Conservation (phyloP, 1,140 invertebrate species). For the Meloidogyne hapla region DNA sequence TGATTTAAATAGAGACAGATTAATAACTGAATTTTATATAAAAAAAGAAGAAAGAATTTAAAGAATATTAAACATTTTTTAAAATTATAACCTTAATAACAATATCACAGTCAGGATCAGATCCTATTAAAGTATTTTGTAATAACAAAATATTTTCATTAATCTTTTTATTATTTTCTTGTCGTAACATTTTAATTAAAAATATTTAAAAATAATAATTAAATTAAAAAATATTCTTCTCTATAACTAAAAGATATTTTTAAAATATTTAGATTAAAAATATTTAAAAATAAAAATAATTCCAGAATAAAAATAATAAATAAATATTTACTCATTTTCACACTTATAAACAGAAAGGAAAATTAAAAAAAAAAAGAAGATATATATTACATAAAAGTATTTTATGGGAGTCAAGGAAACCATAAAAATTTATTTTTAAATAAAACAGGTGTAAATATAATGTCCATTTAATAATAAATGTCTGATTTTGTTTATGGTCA, state of each 20-base stretch:
- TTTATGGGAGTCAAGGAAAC: background rate
- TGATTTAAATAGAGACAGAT: too few relatives aligned
- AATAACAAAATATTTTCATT: background rate
- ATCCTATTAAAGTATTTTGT: constrained; percentile 9
- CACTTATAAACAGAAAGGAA: too few relatives aligned
- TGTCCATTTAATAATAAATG: too few relatives aligned
- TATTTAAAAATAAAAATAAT: background rate
- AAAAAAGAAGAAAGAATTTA: background rate
- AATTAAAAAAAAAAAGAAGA: background rate
- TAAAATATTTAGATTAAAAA: background rate
- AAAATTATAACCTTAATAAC: constrained; percentile 4
- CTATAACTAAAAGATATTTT: too few relatives aligned
- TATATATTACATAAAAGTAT: background rate
- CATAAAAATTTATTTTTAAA: background rate
- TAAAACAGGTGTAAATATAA: background rate
- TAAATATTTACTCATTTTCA: too few relatives aligned
- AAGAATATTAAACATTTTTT: background rate
- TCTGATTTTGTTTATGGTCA: too few relatives aligned
- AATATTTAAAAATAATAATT: background rate
- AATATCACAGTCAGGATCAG: constrained; percentile 21
- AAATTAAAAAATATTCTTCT: too few relatives aligned
- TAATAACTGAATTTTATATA: too few relatives aligned
- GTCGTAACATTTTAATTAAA: background rate
- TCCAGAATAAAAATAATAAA: too few relatives aligned
- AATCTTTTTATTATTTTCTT: background rate